These are phyloP conservation scores for Decapterus maruadsi DNA, from an alignment of 2,797 vertebrate species.

Conservation along the genomic window DNA sequence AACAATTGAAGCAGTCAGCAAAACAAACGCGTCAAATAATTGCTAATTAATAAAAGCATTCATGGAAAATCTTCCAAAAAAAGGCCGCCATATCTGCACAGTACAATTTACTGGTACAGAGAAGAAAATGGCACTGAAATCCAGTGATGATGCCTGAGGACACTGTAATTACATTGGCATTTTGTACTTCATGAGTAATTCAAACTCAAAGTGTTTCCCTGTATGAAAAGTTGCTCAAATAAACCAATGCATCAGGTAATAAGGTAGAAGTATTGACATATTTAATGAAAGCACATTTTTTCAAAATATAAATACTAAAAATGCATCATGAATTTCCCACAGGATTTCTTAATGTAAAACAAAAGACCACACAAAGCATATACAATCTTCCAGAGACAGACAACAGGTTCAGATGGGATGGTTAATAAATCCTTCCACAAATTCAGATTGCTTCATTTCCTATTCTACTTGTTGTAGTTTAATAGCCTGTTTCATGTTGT, in stretches of 20 bases:
- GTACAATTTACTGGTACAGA: not conserved
- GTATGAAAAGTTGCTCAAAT: not conserved
- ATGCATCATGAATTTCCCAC: not conserved
- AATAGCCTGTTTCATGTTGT: not conserved
- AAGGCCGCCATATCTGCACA: no score
- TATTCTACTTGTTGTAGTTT: not conserved
- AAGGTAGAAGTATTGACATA: not conserved
- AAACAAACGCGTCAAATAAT: no score
- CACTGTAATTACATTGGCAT: not conserved
- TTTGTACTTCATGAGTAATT: not conserved
- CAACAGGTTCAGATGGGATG: not conserved
- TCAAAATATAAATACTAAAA: constrained; percentile 31
- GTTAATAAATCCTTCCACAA: not conserved
- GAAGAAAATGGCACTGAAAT: not conserved
- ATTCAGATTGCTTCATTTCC: not conserved
- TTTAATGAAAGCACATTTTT: constrained; percentile 54
- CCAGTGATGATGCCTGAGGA: not conserved
- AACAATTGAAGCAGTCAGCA: no score
- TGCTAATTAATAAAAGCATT: no score
- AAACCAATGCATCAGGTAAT: not conserved
- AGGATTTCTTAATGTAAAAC: not conserved
- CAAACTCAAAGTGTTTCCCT: not conserved
- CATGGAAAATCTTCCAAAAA: not conserved
- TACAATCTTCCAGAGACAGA: not conserved
- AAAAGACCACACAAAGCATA: not conserved